Base-by-base conservation (phyloP, 2,797 vertebrate species). In the Pachyuromys duprasi region DNA sequence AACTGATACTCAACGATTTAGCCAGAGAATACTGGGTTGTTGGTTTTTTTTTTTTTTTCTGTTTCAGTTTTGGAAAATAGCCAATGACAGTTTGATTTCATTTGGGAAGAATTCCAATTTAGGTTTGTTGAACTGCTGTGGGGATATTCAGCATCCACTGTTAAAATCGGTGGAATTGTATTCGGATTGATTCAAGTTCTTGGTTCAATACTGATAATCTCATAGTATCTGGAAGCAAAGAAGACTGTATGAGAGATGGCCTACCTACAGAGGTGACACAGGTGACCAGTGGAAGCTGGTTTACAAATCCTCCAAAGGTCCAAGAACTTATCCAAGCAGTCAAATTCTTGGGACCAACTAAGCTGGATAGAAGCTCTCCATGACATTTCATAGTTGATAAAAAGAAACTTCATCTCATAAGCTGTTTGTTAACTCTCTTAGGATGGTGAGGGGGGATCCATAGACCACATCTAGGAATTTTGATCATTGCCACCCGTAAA, bases 21-120 rank as follows among this genome's bases (percentile, higher is more conserved):
- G 57, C 39, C 81, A 28, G 62, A 17, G 11, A 80, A 76, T 26
- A 22, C 8, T 76, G 62, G 26, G 42, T 24, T 63, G 9, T 33
- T 69, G 45, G 49, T 45, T 45, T 45, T 45, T 45, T 69, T 49
- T 67, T 69, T 82, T 20, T 39, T 39, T 72, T 9, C 36, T 63
- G 9, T 86, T 36, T 84, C 26, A n/a, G 60, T 86, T 60, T 79
- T 86, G 80, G 53, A 89, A 86, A 74, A 83, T 4, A 79, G 72
- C 18, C 22, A 89, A 36, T 31, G 62, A 8, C 12, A 70, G 55
- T 55, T 90, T 93, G 63, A 36, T 14, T 86, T 93, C 31, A 63
- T 80, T 31, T 84, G 72, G n/a, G 28, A 95, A 89, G 49, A 45
- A 86, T 62, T 79, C 72, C 81, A 65, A 36, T 49, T 80, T 80